Percentiles rank a stretch among this genome's conserved stretches.
phyloP scores from a whole-genome alignment of 2,797 vertebrate genomes.

The Molossus alvarezi region DNA sequence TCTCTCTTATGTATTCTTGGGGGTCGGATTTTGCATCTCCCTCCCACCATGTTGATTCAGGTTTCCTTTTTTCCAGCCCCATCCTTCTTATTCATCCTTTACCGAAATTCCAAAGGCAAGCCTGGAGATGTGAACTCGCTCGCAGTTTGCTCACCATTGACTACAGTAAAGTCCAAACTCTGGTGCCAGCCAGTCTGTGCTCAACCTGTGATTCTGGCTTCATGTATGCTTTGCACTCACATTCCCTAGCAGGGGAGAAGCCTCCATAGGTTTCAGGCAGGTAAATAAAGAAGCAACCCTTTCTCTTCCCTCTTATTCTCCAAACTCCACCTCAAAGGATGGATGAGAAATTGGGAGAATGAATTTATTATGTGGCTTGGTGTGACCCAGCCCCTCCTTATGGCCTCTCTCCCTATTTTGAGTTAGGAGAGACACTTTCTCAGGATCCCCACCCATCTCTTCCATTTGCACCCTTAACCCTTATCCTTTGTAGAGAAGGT shows the following conservation, averaged over 20 bases:
- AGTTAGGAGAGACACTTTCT: background rate
- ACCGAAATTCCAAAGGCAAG: background rate
- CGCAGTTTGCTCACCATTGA: background rate
- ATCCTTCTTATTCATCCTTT: background rate
- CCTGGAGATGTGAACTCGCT: background rate
- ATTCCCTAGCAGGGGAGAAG: background rate
- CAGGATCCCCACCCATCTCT: background rate
- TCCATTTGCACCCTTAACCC: background rate
- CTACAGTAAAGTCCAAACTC: background rate
- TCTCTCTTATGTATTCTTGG: conserved; percentile 13
- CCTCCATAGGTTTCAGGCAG: background rate
- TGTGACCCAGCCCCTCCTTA: background rate
- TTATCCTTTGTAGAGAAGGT: background rate
- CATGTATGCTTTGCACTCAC: background rate
- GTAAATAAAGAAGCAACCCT: background rate
- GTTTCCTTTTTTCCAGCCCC: background rate
- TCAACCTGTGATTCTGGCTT: background rate
- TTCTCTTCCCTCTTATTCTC: background rate
- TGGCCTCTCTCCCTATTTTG: background rate
- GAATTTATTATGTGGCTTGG: background rate
- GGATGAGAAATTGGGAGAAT: background rate
- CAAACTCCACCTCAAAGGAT: background rate
- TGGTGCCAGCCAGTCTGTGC: background rate
- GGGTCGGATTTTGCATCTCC: background rate
- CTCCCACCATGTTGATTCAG: background rate